phyloP scores from a whole-genome alignment of 2,888 invertebrate species.

The Cremastinae sp. region DNA sequence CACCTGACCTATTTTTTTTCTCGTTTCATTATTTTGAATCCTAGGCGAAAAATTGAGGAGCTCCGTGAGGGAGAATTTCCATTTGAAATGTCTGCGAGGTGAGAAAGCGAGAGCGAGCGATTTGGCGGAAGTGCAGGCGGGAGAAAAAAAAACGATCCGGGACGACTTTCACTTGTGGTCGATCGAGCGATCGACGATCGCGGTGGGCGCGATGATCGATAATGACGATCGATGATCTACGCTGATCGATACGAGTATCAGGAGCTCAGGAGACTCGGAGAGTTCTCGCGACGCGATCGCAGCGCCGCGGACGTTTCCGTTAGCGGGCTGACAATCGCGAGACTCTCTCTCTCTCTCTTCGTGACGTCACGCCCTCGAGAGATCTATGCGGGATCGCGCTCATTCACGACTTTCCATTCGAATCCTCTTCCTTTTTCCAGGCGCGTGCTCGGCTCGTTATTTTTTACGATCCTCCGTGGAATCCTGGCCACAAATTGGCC shows the following conservation, averaged over 20 bases:
- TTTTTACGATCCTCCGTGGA: conserved; percentile 28
- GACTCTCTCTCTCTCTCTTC: neutral
- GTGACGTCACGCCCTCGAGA: conserved; percentile 21
- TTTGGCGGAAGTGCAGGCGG: conserved; percentile 3
- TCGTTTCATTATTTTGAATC: too few species aligned
- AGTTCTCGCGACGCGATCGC: conserved; percentile 62
- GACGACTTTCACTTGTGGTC: conserved; percentile 21
- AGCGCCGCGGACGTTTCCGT: conserved; percentile 25
- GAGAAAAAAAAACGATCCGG: neutral
- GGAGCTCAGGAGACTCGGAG: conserved; percentile 71
- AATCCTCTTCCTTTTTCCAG: conserved; percentile 11
- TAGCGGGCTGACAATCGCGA: conserved; percentile 10
- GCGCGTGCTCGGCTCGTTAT: neutral
- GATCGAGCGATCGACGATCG: too few species aligned
- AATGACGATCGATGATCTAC: conserved; percentile 79
- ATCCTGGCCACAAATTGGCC: too few species aligned
- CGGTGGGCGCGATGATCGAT: conserved; percentile 74
- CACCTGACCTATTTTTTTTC: too few species aligned
- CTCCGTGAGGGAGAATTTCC: too few species aligned
- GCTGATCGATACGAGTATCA: conserved; percentile 76
- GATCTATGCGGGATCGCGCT: conserved; percentile 2
- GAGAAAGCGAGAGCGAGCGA: neutral
- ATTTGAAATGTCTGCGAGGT: neutral
- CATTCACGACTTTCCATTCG: conserved; percentile 18
- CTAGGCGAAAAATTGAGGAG: too few species aligned